Evolutionary conservation across 2,113 vertebrate genomes (phyloP).

Genomic region (Candoia aspera): DNA sequence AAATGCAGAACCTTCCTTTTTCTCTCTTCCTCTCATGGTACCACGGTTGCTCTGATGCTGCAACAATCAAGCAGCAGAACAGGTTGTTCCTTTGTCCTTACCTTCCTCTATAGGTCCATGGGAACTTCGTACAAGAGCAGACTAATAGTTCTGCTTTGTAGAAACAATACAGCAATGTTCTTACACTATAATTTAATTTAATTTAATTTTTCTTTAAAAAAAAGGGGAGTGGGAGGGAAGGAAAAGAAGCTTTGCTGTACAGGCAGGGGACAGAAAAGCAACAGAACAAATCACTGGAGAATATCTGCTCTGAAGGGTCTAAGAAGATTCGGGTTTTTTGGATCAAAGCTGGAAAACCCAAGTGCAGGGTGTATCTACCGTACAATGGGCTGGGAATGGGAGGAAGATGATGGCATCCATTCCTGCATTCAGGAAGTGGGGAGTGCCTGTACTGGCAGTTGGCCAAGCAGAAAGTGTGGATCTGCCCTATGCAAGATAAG

Average conservation of each 20-base stretch:
- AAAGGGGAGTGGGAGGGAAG: background rate
- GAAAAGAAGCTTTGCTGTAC: no score
- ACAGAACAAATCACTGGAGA: background rate
- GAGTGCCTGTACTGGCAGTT: background rate
- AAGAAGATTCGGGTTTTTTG: background rate
- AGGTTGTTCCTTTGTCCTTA: no score
- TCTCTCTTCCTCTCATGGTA: no score
- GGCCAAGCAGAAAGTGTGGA: background rate
- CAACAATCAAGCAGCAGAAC: no score
- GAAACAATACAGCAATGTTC: background rate
- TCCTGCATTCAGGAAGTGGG: background rate
- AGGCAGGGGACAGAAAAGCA: no score
- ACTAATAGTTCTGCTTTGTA: background rate
- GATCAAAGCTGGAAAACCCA: background rate
- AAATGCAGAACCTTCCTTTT: no score
- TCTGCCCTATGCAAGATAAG: background rate
- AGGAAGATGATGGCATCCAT: background rate
- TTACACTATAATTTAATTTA: background rate
- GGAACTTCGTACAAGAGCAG: no score
- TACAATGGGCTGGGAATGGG: background rate
- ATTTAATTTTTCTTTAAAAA: background rate
- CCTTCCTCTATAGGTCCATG: no score
- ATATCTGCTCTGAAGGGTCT: background rate
- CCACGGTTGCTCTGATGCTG: no score
- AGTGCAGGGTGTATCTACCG: background rate